Percentiles rank a stretch among this genome's conserved stretches.
These are phyloP conservation scores for Cyprinodon brontotheroides DNA, from an alignment of 2,113 vertebrate species.

Conservation along the genomic window DNA sequence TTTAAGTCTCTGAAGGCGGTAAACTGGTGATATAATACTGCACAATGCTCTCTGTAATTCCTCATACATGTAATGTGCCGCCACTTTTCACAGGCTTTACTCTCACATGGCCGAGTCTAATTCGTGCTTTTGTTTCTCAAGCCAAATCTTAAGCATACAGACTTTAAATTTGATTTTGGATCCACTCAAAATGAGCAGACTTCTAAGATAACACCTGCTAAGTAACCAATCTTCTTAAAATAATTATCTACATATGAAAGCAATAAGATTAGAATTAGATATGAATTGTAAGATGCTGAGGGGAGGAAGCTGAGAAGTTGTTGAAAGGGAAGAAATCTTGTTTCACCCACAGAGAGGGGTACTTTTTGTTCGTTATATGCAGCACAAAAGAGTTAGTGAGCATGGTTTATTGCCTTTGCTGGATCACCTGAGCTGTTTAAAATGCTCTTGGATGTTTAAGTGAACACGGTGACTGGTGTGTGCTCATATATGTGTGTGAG, in stretches of 20 bases:
- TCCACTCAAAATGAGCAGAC: constrained; percentile 11
- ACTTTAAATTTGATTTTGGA: constrained; percentile 15
- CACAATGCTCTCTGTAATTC: background rate
- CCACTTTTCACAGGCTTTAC: constrained; percentile 17
- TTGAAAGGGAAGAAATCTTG: background rate
- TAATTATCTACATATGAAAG: constrained; percentile 22
- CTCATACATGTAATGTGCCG: constrained; percentile 8
- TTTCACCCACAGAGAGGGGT: background rate
- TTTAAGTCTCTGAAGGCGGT: background rate
- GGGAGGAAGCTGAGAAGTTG: background rate
- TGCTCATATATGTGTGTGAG: constrained; percentile 8
- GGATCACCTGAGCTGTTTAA: constrained; percentile 15
- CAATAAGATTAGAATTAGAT: background rate
- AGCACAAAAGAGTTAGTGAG: constrained; percentile 18
- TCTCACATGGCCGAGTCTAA: constrained; percentile 27
- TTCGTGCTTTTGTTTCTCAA: constrained; percentile 11
- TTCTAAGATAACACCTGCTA: constrained; percentile 21
- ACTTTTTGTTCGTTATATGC: constrained; percentile 5
- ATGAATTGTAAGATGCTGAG: background rate
- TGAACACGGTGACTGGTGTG: constrained; percentile 31
- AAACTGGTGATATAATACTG: background rate
- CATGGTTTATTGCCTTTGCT: constrained; percentile 33
- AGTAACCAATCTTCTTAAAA: constrained; percentile 43
- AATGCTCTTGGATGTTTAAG: constrained; percentile 46
- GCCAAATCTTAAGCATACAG: constrained; percentile 4